Evolutionary conservation across 2,888 invertebrate genomes (phyloP), one percentile per base, ranked within the genome.

Genomic region (Xylota sylvarum): DNA sequence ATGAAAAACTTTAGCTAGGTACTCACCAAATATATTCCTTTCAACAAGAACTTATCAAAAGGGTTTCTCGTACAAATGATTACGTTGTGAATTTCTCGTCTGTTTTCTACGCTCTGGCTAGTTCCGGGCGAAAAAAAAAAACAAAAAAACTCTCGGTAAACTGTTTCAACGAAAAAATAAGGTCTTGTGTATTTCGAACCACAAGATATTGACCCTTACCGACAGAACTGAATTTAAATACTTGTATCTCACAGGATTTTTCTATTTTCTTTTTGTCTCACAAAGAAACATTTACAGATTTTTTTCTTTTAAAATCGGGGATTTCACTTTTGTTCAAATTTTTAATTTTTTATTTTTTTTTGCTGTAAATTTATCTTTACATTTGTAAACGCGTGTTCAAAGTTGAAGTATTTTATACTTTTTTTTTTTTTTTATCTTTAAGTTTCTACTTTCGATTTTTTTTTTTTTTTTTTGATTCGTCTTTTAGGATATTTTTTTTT

Each of bases 1-100:
- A 12, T 7, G 19, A 19, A 58, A 56, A 30, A n/a, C n/a, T n/a
- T n/a, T n/a, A n/a, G n/a, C 2, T 4, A n/a, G n/a, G 5, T 17
- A 69, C 74, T 74, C 46, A 81, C 81, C 74, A 55, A 74, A 55
- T 62, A 62, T 23, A 23, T 37, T 37, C 37, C 12, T 19, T 50
- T 19, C 30, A 73, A 58, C 19, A 70, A 62, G 52, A 62, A 50
- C n/a, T n/a, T n/a, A 62, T 62, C 50, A 27, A 50, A 46, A 4
- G 72, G 50, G 60, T 27, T 43, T 40, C 17, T 32, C 19, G 17
- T 23, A 56, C 37, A 10, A 23, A 30, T 40, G 50, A 73, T 73
- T 73, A 73, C 50, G 48, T 62, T 73, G 10, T 23, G 2, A 27
- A 23, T 67, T 67, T 52, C n/a, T 23, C 40, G 12, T 23, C 23